Evolutionary conservation across 2,888 invertebrate species (phyloP).

Genomic region (Anoplius nigerrimus): DNA sequence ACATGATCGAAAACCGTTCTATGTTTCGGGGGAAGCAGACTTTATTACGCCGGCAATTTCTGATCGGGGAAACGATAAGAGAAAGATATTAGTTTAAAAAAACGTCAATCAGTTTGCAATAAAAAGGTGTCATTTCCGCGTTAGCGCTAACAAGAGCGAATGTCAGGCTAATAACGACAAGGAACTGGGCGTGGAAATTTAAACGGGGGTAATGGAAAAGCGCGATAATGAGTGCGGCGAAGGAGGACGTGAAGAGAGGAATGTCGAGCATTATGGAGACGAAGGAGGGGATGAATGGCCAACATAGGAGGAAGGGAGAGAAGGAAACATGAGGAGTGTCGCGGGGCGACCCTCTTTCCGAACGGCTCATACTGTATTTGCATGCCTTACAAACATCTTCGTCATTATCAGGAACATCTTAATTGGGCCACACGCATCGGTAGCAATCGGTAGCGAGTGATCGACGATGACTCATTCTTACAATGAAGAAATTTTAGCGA

Average conservation of each 20-base stretch:
- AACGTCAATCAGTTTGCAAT: too few relatives aligned
- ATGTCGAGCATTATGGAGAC: not conserved
- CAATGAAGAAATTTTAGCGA: constrained; percentile 10
- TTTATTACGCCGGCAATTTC: too few relatives aligned
- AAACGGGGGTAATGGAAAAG: constrained; percentile 64
- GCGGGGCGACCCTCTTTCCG: constrained; percentile 56
- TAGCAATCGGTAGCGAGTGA: too few relatives aligned
- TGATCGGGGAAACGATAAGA: too few relatives aligned
- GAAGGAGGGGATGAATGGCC: constrained; percentile 26
- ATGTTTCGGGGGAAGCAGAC: constrained; percentile 35
- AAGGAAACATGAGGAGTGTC: constrained; percentile 16
- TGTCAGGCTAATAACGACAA: constrained; percentile 25
- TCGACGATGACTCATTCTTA: constrained; percentile 40
- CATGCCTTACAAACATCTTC: constrained; percentile 41
- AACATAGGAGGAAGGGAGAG: constrained; percentile 8
- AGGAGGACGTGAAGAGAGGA: constrained; percentile 29
- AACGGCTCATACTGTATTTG: constrained; percentile 47
- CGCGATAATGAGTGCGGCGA: constrained; percentile 53
- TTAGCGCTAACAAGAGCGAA: too few relatives aligned
- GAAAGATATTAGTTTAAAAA: too few relatives aligned
- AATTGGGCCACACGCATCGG: too few relatives aligned
- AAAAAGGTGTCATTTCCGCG: too few relatives aligned
- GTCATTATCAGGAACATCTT: too few relatives aligned
- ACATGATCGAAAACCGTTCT: constrained; percentile 38
- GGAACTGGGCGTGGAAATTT: constrained; percentile 51